These are phyloP conservation scores for Rhinolophus sinicus DNA, from an alignment of 2,113 vertebrate species.

Conservation along the genomic window DNA sequence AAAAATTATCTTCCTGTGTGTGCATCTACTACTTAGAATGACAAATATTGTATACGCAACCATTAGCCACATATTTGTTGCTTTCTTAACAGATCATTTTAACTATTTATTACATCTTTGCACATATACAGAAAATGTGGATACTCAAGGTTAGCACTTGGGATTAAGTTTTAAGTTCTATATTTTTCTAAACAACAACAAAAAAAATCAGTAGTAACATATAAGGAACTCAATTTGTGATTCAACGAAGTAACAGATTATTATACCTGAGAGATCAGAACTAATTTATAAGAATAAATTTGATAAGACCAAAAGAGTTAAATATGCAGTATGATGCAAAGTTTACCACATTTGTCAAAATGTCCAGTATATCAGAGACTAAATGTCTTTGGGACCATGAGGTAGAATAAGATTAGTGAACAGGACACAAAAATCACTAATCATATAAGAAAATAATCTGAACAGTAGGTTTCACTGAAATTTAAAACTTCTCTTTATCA, in stretches of 20 bases:
- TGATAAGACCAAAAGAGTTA: neutral
- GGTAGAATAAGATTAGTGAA: neutral
- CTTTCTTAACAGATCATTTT: neutral
- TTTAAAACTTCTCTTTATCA: neutral
- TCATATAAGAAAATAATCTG: neutral
- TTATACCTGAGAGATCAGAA: neutral
- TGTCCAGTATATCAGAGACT: neutral
- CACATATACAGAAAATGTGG: neutral
- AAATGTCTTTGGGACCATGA: neutral
- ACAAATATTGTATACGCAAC: neutral
- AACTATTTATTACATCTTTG: neutral
- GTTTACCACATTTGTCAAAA: neutral
- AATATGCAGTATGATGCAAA: neutral
- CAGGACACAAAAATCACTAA: neutral
- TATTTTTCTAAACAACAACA: conserved; percentile 21
- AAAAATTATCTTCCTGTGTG: neutral
- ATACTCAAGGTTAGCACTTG: neutral
- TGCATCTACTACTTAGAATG: neutral
- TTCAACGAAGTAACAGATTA: neutral
- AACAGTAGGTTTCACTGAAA: neutral
- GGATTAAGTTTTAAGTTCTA: neutral
- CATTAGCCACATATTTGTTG: neutral
- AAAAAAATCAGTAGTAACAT: neutral
- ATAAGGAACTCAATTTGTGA: neutral
- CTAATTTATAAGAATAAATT: neutral